A percentile compares a stretch with the other conserved stretches of the same genome.
Conservation (phyloP, 2,888 invertebrate genomes). For the Parnassius mnemosyne region DNA sequence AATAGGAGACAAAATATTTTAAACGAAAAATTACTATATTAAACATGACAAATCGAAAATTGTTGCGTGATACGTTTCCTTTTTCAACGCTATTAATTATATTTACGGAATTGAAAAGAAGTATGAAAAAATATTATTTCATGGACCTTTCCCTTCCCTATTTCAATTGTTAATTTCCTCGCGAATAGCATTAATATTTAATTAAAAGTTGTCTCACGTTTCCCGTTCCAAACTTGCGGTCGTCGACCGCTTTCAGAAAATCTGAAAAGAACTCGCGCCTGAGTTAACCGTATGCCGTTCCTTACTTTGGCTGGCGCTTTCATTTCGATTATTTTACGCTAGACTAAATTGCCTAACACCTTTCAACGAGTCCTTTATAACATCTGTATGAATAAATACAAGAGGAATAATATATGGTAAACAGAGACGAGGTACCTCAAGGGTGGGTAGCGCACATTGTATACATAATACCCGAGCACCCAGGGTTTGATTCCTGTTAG, state of each 20-base stretch:
- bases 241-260: slow-evolving; percentile 50
- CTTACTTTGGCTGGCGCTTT: slow-evolving; percentile 5
- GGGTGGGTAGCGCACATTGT: no score
- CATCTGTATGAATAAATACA: no score
- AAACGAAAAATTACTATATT: no score
- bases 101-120: neutral
- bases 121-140: neutral
- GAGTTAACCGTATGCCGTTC: slow-evolving; percentile 5
- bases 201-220: slow-evolving; percentile 69
- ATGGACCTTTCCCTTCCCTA: slow-evolving; percentile 45
- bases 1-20: no score
- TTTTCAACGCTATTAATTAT: neutral
- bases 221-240: slow-evolving; percentile 45
- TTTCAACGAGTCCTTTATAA: no score
- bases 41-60: no score
- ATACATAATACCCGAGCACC: no score
- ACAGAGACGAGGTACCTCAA: no score
- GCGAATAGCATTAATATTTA: slow-evolving; percentile 71
- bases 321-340: slow-evolving; percentile 11
- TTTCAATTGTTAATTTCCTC: slow-evolving; percentile 61
- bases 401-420: no score
- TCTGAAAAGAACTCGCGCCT: slow-evolving; percentile 29
- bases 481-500: no score
- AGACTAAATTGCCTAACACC: no score
- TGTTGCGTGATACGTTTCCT: no score